phyloP scores from a whole-genome alignment of 1,140 invertebrate genomes.

The Ceratina japonica region DNA sequence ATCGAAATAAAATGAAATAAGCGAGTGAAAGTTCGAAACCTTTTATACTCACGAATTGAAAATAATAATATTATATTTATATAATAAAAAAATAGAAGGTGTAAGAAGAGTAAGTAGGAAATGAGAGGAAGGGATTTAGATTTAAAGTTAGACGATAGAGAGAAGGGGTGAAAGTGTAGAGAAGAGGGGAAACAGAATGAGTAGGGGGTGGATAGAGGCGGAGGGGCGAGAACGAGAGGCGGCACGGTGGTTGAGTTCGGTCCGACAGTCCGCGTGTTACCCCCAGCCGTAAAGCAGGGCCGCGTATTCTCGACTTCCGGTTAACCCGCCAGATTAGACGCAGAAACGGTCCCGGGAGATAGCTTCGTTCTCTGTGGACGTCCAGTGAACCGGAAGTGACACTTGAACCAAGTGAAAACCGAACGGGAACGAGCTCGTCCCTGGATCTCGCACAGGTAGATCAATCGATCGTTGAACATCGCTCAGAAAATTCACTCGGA shows the following conservation, averaged over 20 bases:
- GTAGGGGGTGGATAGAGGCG: neutral
- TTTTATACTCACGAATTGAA: neutral
- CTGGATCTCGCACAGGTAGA: conserved; percentile 17
- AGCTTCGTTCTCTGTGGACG: neutral
- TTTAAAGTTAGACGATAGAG: neutral
- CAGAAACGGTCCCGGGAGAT: conserved; percentile 4
- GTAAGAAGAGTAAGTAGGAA: neutral
- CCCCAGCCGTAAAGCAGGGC: conserved; percentile 57
- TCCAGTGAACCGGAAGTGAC: conserved; percentile 38
- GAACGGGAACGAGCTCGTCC: too few relatives aligned
- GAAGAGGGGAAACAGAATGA: conserved; percentile 2
- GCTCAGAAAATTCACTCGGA: neutral
- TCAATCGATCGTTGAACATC: neutral
- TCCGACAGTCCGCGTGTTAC: conserved; percentile 71
- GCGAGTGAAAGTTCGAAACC: neutral
- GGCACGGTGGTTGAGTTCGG: conserved; percentile 62
- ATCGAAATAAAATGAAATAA: neutral
- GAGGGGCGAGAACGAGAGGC: conserved; percentile 36
- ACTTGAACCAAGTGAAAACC: neutral
- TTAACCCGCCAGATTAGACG: conserved; percentile 26
- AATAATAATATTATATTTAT: neutral
- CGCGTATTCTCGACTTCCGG: conserved; percentile 48
- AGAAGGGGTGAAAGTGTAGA: conserved; percentile 14
- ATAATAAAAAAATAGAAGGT: neutral
- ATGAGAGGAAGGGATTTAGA: neutral